These are phyloP conservation scores for Agrotis clavis DNA, from an alignment of 2,888 invertebrate genomes.

Conservation along the genomic window DNA sequence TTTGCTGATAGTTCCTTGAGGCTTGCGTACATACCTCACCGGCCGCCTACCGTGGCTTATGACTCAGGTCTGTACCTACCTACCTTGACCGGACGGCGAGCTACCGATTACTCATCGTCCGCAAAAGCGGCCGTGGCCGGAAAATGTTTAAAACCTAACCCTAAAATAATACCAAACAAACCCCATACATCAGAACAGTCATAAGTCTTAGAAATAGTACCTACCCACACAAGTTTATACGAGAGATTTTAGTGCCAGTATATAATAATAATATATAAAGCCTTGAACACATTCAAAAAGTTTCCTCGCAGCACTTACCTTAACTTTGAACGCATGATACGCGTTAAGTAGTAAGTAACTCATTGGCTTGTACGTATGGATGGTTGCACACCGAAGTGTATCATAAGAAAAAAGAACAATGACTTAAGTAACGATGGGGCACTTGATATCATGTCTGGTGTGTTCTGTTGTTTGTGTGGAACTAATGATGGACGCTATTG, in stretches of 20 bases:
- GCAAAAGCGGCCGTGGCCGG: too few relatives aligned
- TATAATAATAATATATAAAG: constrained; percentile 59
- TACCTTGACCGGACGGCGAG: too few relatives aligned
- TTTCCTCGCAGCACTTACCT: constrained; percentile 66
- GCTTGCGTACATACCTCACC: too few relatives aligned
- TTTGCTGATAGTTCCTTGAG: too few relatives aligned
- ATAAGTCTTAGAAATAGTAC: constrained; percentile 36
- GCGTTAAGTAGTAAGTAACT: constrained; percentile 69
- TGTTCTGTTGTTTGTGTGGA: neutral
- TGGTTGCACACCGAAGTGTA: constrained; percentile 53
- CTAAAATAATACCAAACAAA: constrained; percentile 33
- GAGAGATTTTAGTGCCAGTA: constrained; percentile 62
- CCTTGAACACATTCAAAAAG: constrained; percentile 67
- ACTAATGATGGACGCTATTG: neutral
- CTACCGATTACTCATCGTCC: too few relatives aligned
- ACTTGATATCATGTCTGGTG: neutral
- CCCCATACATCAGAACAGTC: constrained; percentile 46
- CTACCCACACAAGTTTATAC: constrained; percentile 51
- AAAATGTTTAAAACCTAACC: neutral
- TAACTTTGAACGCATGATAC: constrained; percentile 70
- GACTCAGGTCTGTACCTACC: too few relatives aligned
- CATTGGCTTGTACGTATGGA: constrained; percentile 66
- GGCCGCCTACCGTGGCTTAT: too few relatives aligned
- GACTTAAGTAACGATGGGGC: neutral
- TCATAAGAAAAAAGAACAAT: neutral